Percentiles rank a stretch among this genome's conserved stretches.
Conservation (phyloP, 1,140 invertebrate species). For the Drosophila burlai region DNA sequence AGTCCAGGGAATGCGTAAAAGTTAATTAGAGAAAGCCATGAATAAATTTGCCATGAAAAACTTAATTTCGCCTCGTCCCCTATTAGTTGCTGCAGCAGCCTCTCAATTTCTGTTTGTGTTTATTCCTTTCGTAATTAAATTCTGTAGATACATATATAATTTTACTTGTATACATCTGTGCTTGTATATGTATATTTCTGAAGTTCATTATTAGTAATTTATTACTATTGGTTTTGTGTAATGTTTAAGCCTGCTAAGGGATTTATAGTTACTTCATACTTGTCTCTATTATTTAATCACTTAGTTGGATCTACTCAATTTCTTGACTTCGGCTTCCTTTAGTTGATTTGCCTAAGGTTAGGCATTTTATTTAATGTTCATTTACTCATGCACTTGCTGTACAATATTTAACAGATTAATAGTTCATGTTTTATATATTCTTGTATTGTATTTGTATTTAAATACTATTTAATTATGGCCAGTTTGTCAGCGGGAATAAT, state of each 20-base stretch:
- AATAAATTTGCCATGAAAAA: constrained; percentile 52
- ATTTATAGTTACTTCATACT: neutral
- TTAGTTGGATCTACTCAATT: neutral
- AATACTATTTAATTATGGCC: constrained; percentile 19
- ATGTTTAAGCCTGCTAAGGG: neutral
- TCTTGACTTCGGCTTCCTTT: neutral
- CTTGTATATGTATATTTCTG: neutral
- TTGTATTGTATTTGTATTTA: constrained; percentile 8
- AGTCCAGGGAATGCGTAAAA: constrained; percentile 50
- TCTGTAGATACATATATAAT: neutral
- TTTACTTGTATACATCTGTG: neutral
- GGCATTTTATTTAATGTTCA: neutral
- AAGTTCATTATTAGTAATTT: neutral
- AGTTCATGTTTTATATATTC: neutral
- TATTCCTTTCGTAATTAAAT: neutral
- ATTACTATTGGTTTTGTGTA: neutral
- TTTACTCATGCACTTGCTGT: neutral
- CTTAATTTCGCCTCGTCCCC: constrained; percentile 17
- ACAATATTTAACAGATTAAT: constrained; percentile 19
- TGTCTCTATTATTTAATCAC: neutral
- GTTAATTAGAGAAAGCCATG: constrained; percentile 65
- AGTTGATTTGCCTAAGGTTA: neutral
- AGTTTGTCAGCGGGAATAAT: constrained; percentile 10
- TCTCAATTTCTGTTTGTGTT: constrained; percentile 13
- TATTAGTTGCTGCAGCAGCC: constrained; percentile 16